Evolutionary conservation across 2,113 vertebrate species (phyloP).

Genomic region (Calyptommatus sinebrachiatus): DNA sequence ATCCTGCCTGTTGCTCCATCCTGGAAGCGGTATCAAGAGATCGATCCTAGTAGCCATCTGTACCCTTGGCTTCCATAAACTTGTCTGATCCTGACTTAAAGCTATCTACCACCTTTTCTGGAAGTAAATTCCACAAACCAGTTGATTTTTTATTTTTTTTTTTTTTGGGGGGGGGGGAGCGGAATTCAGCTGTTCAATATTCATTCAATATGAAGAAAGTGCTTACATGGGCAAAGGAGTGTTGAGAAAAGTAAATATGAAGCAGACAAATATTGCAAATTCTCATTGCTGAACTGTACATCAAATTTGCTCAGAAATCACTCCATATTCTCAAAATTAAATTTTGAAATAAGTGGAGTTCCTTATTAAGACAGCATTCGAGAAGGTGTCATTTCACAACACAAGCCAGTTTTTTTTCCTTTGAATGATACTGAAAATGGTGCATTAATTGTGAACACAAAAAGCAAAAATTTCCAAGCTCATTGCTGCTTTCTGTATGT

Average conservation of each 20-base stretch:
- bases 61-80: no score
- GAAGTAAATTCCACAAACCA: no score
- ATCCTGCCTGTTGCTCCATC: no score
- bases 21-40: no score
- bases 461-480: background rate
- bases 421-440: background rate
- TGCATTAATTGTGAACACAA: background rate
- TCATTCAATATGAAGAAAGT: background rate
- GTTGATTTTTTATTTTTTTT: no score
- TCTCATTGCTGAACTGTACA: conserved; percentile 15
- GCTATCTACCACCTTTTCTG: no score
- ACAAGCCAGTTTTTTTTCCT: background rate
- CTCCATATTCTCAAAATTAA: background rate
- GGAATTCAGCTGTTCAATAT: background rate
- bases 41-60: no score
- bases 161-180: no score
- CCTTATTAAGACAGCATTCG: background rate
- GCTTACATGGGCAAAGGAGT: background rate
- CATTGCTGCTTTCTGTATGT: conserved; percentile 4
- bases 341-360: background rate
- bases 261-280: background rate
- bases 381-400: background rate
- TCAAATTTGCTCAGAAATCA: background rate
- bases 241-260: background rate
- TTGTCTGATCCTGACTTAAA: no score